Conservation (phyloP, 2,888 invertebrate species). For the Sesia apiformis region DNA sequence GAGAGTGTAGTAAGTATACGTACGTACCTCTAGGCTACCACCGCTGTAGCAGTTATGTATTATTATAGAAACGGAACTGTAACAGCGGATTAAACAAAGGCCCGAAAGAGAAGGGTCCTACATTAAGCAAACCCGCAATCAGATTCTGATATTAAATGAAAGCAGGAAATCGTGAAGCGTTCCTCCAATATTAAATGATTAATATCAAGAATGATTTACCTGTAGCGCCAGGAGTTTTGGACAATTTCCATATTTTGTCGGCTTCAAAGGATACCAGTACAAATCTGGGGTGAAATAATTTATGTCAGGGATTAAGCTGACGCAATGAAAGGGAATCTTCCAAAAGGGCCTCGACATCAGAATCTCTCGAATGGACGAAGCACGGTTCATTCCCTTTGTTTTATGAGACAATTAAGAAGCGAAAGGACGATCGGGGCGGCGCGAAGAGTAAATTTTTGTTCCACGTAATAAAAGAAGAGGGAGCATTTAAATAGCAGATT, state of each 20-base stretch:
- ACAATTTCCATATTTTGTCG: slow-evolving; percentile 18
- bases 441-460: slow-evolving; percentile 43
- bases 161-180: too few species aligned
- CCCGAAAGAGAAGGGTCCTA: too few species aligned
- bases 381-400: slow-evolving; percentile 54
- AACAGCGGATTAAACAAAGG: too few species aligned
- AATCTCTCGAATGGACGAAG: slow-evolving; percentile 21
- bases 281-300: slow-evolving; percentile 29
- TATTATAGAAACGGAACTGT: too few species aligned
- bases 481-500: slow-evolving; percentile 49
- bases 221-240: neutral
- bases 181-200: too few species aligned
- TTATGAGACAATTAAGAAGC: slow-evolving; percentile 55
- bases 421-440: slow-evolving; percentile 32
- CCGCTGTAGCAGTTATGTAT: too few species aligned
- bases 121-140: too few species aligned
- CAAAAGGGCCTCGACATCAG: slow-evolving; percentile 22
- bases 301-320: slow-evolving; percentile 29
- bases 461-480: slow-evolving; percentile 38
- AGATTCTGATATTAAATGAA: too few species aligned
- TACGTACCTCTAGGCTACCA: too few species aligned
- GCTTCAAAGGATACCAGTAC: slow-evolving; percentile 17
- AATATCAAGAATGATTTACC: neutral
- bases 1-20: too few species aligned
- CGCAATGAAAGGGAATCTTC: slow-evolving; percentile 27